Conservation (phyloP, 2,113 vertebrate genomes). For the Myxocyprinus asiaticus region DNA sequence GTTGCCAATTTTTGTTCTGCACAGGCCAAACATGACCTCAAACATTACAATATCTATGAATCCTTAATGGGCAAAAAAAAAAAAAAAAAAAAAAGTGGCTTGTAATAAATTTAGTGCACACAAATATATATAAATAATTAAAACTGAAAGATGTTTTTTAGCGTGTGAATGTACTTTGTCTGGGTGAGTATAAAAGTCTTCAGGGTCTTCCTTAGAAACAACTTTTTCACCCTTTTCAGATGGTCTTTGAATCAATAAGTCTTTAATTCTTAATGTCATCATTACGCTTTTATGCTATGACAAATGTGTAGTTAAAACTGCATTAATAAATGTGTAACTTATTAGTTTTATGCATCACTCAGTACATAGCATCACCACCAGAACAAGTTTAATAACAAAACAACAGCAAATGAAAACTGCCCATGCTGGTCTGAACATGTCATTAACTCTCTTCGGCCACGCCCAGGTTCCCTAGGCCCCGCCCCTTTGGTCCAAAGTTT, state of each 20-base stretch:
- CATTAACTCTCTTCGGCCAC: conserved; percentile 81
- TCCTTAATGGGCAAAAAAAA: no score
- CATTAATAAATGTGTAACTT: not conserved
- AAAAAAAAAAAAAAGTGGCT: no score
- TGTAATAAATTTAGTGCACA: no score
- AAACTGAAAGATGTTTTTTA: no score
- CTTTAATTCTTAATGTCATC: conserved; percentile 8
- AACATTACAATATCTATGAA: no score
- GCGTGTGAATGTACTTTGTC: no score
- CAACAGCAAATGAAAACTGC: not conserved
- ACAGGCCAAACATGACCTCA: no score
- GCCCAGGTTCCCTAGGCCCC: conserved; percentile 89
- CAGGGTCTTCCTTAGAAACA: no score
- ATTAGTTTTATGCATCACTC: not conserved
- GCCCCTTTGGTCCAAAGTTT: conserved; percentile 94
- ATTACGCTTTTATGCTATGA: not conserved
- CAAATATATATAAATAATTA: no score
- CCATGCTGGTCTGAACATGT: conserved; percentile 23
- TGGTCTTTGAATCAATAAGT: not conserved
- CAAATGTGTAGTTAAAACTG: not conserved
- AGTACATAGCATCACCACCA: not conserved
- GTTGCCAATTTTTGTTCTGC: no score
- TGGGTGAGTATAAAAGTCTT: no score
- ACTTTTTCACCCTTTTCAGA: not conserved
- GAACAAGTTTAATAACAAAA: not conserved